A percentile compares a stretch with the other conserved stretches of the same genome.
phyloP scores from a whole-genome alignment of 2,888 invertebrate genomes.

The Caenorhabditis angaria region DNA sequence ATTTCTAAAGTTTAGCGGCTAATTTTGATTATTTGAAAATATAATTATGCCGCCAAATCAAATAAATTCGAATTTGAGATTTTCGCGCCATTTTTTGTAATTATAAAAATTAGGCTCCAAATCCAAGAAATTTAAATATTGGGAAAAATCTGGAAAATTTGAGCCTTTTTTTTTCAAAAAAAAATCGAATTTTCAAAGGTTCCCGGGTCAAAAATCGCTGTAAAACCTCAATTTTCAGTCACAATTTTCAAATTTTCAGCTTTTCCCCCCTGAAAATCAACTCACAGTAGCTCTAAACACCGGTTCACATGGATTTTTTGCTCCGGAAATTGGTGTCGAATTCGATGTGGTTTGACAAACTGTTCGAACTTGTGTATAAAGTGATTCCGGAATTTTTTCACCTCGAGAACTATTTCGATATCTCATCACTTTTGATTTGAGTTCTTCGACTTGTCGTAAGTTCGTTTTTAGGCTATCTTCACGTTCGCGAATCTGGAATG shows the following conservation, averaged over 20 bases:
- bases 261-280: background rate
- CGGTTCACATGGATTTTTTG: background rate
- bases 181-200: too few relatives aligned
- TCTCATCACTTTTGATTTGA: conserved; percentile 11
- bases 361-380: conserved; percentile 14
- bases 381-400: conserved; percentile 13
- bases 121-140: too few relatives aligned
- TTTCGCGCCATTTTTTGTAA: too few relatives aligned
- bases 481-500: conserved; percentile 13
- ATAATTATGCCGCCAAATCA: too few relatives aligned
- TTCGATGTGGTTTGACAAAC: conserved; percentile 13
- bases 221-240: too few relatives aligned
- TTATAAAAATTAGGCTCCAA: too few relatives aligned
- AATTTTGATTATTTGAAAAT: background rate
- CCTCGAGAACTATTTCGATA: conserved; percentile 12
- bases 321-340: background rate
- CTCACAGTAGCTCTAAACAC: too few relatives aligned
- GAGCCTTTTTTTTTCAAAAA: too few relatives aligned
- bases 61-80: too few relatives aligned
- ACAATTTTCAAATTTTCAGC: background rate
- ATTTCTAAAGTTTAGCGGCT: background rate
- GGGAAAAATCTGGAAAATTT: too few relatives aligned
- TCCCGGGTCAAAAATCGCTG: too few relatives aligned
- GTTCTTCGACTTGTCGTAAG: background rate
- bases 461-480: conserved; percentile 14